These are phyloP conservation scores for Salvelinus fontinalis DNA, from an alignment of 2,113 vertebrate genomes.

Conservation along the genomic window DNA sequence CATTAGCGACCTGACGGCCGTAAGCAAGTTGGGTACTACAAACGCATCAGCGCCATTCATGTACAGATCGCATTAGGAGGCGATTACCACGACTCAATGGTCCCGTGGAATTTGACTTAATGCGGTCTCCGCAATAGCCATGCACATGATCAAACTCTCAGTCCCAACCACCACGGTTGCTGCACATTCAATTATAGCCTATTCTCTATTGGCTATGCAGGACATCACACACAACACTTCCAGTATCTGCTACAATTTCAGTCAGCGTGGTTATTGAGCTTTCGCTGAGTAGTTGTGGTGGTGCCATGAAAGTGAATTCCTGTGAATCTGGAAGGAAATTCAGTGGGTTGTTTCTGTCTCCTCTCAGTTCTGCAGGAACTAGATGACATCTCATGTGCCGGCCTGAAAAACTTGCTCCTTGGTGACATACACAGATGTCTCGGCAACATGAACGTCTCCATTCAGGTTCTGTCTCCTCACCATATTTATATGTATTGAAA, in stretches of 20 bases:
- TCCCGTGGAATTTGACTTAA: too few species aligned
- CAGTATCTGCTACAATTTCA: background rate
- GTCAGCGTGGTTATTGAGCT: background rate
- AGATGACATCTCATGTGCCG: constrained; percentile 77
- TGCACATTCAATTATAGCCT: background rate
- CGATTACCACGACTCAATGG: background rate
- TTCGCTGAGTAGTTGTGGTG: background rate
- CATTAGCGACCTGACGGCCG: too few species aligned
- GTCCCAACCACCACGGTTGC: background rate
- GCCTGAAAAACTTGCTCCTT: constrained; percentile 89
- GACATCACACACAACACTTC: background rate
- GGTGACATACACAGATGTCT: constrained; percentile 92
- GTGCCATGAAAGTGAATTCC: background rate
- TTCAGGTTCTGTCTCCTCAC: constrained; percentile 74
- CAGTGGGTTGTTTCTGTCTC: background rate
- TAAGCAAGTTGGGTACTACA: too few species aligned
- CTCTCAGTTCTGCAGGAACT: constrained; percentile 83
- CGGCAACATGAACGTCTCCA: constrained; percentile 85
- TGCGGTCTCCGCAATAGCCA: too few species aligned
- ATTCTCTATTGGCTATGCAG: background rate
- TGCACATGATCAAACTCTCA: background rate
- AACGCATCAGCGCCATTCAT: too few species aligned
- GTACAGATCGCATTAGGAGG: too few species aligned
- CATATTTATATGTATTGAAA: too few species aligned
- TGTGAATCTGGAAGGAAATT: background rate